These are phyloP conservation scores for Chrysodeixis includens DNA, from an alignment of 2,888 invertebrate genomes.

Conservation along the genomic window DNA sequence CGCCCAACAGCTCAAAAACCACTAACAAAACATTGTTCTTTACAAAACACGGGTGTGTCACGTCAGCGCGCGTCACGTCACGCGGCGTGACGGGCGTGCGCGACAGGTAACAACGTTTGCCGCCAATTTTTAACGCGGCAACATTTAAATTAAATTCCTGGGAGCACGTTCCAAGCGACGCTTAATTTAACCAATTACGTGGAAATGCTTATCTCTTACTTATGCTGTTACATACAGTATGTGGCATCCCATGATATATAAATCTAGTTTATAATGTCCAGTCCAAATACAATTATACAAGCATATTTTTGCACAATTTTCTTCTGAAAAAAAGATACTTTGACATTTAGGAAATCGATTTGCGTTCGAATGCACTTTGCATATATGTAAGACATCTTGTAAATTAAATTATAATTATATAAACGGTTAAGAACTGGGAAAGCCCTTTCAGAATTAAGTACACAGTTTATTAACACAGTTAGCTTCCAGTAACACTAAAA, in stretches of 20 bases:
- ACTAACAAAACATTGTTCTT: constrained; percentile 30
- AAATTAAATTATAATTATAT: too few species aligned
- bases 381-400: too few species aligned
- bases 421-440: too few species aligned
- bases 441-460: too few species aligned
- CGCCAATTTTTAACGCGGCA: constrained; percentile 82
- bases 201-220: constrained; percentile 78
- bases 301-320: too few species aligned
- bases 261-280: background rate
- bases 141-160: constrained; percentile 86
- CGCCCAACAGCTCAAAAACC: constrained; percentile 11
- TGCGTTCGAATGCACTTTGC: too few species aligned
- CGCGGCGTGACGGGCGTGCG: constrained; percentile 55
- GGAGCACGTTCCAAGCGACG: constrained; percentile 60
- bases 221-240: constrained; percentile 60
- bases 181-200: constrained; percentile 83
- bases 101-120: constrained; percentile 81
- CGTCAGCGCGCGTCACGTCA: constrained; percentile 45
- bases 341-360: too few species aligned
- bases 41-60: constrained; percentile 42
- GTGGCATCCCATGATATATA: constrained; percentile 7
- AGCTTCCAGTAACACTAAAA: background rate
- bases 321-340: too few species aligned
- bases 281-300: too few species aligned
- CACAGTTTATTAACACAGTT: background rate